Conservation (phyloP, 2,113 vertebrate genomes). For the cat (Felis catus) region F.catus_Fca126_mat1.0 CM031419.1:195313501-195314000, state of each 20-base stretch:
- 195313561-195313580: not conserved
- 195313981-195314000: not conserved
- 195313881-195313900: not conserved
- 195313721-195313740: not conserved
- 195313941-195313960: not conserved
- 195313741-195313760: not conserved
- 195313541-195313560: not conserved
- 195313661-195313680: not conserved
- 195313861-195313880: not conserved
- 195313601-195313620: not conserved
- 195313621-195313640: not conserved
- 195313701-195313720: not conserved
- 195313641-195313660: not conserved
- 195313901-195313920: not conserved
- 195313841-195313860: not conserved
- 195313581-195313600: not conserved
- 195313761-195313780: not conserved
- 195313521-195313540: not conserved
- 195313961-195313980: not conserved
- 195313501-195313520: not conserved
- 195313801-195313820: not conserved
- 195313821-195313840: not conserved
- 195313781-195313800: not conserved
- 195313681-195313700: not conserved
- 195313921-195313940: not conserved